Conservation (phyloP, 2,888 invertebrate genomes). For the Callyntrura sp. region DNA sequence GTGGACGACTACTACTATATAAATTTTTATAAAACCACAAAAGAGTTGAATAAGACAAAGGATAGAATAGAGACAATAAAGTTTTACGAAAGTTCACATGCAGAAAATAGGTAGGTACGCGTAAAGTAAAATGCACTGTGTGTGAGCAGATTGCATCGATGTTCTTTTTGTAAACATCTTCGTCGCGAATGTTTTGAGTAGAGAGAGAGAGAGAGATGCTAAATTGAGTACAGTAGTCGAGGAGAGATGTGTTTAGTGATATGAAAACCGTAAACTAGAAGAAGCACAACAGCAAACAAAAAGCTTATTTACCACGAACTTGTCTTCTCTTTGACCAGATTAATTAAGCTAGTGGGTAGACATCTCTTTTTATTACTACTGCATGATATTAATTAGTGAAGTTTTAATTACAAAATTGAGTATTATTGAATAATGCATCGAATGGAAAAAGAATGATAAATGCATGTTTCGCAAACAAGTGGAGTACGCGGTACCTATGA, state of each 20-base stretch:
- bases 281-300: background rate
- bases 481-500: no score
- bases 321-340: slow-evolving; percentile 36
- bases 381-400: slow-evolving; percentile 27
- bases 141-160: background rate
- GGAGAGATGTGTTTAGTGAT: background rate
- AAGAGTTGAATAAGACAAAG: no score
- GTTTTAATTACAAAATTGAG: slow-evolving; percentile 38
- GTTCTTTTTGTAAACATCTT: background rate
- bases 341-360: slow-evolving; percentile 49
- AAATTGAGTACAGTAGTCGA: no score
- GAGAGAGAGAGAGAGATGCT: no score
- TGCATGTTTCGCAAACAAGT: no score
- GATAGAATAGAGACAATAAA: no score
- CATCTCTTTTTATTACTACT: background rate
- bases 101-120: no score
- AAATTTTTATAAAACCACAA: no score
- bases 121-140: no score
- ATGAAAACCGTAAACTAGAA: slow-evolving; percentile 13
- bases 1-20: no score
- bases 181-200: no score
- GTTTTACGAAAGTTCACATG: no score
- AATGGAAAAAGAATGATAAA: background rate
- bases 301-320: slow-evolving; percentile 56
- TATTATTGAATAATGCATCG: slow-evolving; percentile 22